Base-by-base conservation (phyloP, 2,113 vertebrate genomes). In the Paralichthys olivaceus region DNA sequence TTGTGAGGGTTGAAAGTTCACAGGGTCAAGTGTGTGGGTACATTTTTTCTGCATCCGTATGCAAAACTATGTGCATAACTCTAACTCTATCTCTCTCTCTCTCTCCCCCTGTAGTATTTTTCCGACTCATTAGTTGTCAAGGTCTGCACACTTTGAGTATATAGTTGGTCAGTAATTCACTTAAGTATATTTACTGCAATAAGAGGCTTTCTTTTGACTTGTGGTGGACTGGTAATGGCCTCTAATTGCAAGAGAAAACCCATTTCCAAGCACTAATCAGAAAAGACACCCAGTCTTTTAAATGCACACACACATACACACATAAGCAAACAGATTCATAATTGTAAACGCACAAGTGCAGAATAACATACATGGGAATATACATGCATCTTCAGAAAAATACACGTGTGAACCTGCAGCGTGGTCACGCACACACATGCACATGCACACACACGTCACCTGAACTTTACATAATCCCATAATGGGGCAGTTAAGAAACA, bases 1-100 rank as follows among this genome's bases (percentile, higher is more conserved):
- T 83, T 83, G 29, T 84, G 40, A 69, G 82, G 93, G 93, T 93
- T 89, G 86, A 75, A 92, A 91, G 93, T 95, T 94, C 88, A 92
- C 57, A 68, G 81, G 92, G 91, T 94, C 91, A 84, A 55, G 80
- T 80, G 81, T 23, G 66, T 71, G 68, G 89, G 11, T 25, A 2
- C 12, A 55, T 32, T 70, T 45, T 76, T 70, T 80, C 70, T 75
- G 67, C 26, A 19, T 79, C 37, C 7, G 4, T 54, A 34, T 80
- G 54, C 37, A 67, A 28, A 70, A 79, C 45, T 72, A 66, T 77
- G 55, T 47, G 70, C 56, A 59, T 13, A 53, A 15, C 22, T 49
- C 66, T 19, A 14, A 40, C 51, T 72, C 37, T 34, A 34, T 34
- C 32, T 32, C 29, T 32, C 32, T 32, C 32, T 32, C 32, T 7